Percentiles rank a stretch among this genome's conserved stretches.
These are phyloP conservation scores for Diceros bicornis DNA, from an alignment of 2,797 vertebrate species.

Conservation along the genomic window DNA sequence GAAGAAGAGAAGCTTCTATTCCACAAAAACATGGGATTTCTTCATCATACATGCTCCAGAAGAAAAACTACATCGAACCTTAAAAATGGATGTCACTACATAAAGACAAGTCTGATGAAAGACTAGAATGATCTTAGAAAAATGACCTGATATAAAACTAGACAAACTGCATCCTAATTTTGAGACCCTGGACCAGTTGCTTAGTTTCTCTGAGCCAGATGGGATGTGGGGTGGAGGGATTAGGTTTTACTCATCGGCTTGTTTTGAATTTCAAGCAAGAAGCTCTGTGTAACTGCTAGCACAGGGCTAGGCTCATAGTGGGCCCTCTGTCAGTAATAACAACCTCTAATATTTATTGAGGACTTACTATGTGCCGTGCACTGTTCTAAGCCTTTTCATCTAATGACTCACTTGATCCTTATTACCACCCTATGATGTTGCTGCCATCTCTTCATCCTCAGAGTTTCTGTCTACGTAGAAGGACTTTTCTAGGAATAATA, in stretches of 20 bases:
- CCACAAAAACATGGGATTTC: slow-evolving; percentile 20
- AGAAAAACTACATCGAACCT: slow-evolving; percentile 49
- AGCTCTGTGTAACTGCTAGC: background rate
- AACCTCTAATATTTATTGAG: slow-evolving; percentile 5
- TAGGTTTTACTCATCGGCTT: background rate
- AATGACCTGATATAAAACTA: slow-evolving; percentile 16
- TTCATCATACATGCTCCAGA: background rate
- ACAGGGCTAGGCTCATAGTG: background rate
- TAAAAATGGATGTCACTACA: slow-evolving; percentile 19
- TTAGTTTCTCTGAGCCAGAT: slow-evolving; percentile 42
- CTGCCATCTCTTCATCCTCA: slow-evolving; percentile 7
- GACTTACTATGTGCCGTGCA: background rate
- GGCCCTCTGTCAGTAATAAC: background rate
- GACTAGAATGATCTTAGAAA: background rate
- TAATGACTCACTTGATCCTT: background rate
- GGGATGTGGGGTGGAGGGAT: background rate
- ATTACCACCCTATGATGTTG: background rate
- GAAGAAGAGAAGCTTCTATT: background rate
- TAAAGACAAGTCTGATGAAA: slow-evolving; percentile 8
- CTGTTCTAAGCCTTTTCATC: background rate
- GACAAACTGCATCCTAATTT: slow-evolving; percentile 32
- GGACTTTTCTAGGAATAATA: slow-evolving; percentile 45
- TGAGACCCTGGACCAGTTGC: background rate
- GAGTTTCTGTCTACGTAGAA: slow-evolving; percentile 20
- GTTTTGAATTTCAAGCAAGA: background rate